Percentiles rank a stretch among this genome's conserved stretches.
phyloP scores from a whole-genome alignment of 1,140 invertebrate genomes.

The Drosophila tsacasi region DNA sequence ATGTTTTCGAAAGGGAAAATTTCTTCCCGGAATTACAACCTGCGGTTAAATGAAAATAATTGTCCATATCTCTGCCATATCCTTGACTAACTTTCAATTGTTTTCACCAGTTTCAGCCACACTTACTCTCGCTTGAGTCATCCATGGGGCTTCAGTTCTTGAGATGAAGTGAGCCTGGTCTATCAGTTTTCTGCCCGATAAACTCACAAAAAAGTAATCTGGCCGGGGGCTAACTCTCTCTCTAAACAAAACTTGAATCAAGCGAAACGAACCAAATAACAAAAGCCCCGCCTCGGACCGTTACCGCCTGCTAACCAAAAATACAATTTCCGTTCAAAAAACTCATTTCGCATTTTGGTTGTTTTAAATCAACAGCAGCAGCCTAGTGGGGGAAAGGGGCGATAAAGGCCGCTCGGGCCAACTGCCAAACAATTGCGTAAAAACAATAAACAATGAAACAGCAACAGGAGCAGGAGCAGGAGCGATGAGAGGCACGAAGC shows the following conservation, averaged over 20 bases:
- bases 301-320: conserved; percentile 64
- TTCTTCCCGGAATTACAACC: not conserved
- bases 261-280: conserved; percentile 50
- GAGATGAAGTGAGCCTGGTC: conserved; percentile 8
- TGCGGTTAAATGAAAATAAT: conserved; percentile 23
- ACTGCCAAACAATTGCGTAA: conserved; percentile 79
- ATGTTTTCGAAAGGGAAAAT: not conserved
- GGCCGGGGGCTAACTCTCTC: conserved; percentile 39
- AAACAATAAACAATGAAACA: conserved; percentile 78
- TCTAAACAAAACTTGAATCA: conserved; percentile 54
- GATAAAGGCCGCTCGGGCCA: conserved; percentile 55
- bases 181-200: conserved; percentile 27
- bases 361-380: conserved; percentile 77
- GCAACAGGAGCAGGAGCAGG: conserved; percentile 26
- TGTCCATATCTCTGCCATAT: conserved; percentile 19
- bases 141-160: not conserved
- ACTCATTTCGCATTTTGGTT: conserved; percentile 81
- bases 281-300: conserved; percentile 30
- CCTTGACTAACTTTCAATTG: conserved; percentile 33
- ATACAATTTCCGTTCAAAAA: conserved; percentile 80
- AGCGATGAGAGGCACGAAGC: conserved; percentile 9
- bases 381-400: conserved; percentile 4
- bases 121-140: conserved; percentile 10
- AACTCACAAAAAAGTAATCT: conserved; percentile 55
- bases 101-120: conserved; percentile 18